Percentiles rank a stretch among this genome's conserved stretches.
These are phyloP conservation scores for Ditula angustiorana DNA, from an alignment of 2,888 invertebrate genomes.

Conservation along the genomic window DNA sequence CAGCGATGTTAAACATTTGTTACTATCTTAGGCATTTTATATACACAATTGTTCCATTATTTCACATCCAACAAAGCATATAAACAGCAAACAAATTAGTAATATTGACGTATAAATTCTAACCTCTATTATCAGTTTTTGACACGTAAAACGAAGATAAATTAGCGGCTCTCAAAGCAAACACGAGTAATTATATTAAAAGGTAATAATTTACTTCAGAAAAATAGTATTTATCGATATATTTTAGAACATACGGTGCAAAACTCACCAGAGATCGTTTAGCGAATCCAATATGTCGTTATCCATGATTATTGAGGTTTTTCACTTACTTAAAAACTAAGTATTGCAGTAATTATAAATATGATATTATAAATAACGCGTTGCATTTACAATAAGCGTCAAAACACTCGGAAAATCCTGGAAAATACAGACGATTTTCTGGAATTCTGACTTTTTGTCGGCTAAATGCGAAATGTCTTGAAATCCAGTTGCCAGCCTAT, in stretches of 20 bases:
- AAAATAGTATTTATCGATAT: neutral
- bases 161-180: neutral
- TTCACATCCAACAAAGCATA: neutral
- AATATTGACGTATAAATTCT: neutral
- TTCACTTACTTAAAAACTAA: conserved; percentile 13
- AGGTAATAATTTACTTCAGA: neutral
- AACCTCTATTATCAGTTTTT: neutral
- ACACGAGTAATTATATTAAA: neutral
- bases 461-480: too few relatives aligned
- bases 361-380: conserved; percentile 18
- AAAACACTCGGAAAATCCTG: conserved; percentile 5
- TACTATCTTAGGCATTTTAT: too few relatives aligned
- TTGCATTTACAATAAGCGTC: neutral
- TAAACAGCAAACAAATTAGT: neutral
- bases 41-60: too few relatives aligned
- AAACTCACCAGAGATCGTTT: conserved; percentile 86
- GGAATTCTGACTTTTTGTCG: neutral
- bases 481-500: too few relatives aligned
- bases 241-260: conserved; percentile 11
- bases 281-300: conserved; percentile 86
- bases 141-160: neutral
- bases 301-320: conserved; percentile 75
- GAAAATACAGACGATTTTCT: neutral
- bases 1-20: neutral
- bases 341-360: neutral